Percentiles rank a stretch among this genome's conserved stretches.
phyloP scores from a whole-genome alignment of 2,888 invertebrate species.

The Schizaphis graminum region DNA sequence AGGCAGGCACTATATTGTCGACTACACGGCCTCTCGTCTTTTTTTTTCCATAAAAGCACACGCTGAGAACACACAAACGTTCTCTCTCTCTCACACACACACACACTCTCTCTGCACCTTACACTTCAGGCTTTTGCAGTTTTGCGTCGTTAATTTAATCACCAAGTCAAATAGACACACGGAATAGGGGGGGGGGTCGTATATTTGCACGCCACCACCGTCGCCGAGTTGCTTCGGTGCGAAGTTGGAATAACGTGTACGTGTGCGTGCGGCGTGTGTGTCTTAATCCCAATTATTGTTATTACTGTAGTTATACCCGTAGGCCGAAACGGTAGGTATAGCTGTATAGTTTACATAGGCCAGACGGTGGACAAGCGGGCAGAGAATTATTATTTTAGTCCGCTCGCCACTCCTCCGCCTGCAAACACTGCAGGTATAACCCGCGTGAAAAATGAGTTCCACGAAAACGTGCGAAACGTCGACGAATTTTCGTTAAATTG shows the following conservation, averaged over 20 bases:
- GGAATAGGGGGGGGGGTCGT: background rate
- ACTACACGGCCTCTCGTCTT: background rate
- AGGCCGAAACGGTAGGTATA: background rate
- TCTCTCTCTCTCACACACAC: background rate
- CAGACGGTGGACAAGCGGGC: background rate
- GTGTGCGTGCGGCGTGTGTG: background rate
- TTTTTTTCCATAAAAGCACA: constrained; percentile 15
- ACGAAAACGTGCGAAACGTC: constrained; percentile 28
- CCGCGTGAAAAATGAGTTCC: constrained; percentile 31
- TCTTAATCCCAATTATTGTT: constrained; percentile 57
- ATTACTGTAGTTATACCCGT: constrained; percentile 1
- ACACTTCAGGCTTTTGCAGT: background rate
- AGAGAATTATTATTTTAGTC: constrained; percentile 30
- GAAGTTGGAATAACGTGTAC: background rate
- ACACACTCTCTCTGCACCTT: background rate
- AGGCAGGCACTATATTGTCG: background rate
- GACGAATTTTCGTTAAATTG: constrained; percentile 43
- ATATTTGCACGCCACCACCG: background rate
- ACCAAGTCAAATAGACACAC: background rate
- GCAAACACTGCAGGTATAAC: background rate
- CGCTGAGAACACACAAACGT: background rate
- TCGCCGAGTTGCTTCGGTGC: background rate
- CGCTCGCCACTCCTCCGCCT: background rate
- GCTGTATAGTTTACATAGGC: background rate
- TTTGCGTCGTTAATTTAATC: constrained; percentile 2